Base-by-base conservation (phyloP, 2,797 vertebrate genomes). In the Halcyon smyrnensis region DNA sequence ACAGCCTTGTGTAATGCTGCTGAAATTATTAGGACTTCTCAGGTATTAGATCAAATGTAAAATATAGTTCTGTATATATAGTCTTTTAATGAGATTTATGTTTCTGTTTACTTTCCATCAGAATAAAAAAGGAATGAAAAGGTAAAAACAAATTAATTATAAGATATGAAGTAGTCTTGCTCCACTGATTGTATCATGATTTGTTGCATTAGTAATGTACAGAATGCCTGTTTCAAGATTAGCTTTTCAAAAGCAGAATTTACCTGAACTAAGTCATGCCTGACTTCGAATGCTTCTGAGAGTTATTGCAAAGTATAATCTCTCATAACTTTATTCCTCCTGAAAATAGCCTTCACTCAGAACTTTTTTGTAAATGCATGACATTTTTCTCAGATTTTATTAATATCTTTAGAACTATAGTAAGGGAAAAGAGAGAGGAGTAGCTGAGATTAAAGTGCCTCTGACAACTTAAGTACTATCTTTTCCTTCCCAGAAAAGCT, bases 41-140 rank as follows among this genome's bases (percentile, higher is more conserved):
- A 28, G 16, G 3, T 60, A 32, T 34, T 63, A 84, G 32, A 79
- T 54, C 4, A 84, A 79, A 85, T 45, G 5, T 37, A 79, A 95
- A 83, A 60, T 62, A 28, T 4, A 62, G 6, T 68, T 89, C 45
- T 51, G 10, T 51, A 27, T 51, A 89, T 54, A 45, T 16, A 84
- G 51, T 71, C 32, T 79, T 15, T 90, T 91, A 85, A 45, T 45
- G 11, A 78, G 57, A 74, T 95, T 73, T 54, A 28, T 88, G 56
- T 78, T 84, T 84, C 82, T 94, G 28, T 92, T 97, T 95, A 91
- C 17, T 93, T 97, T 95, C 73, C n/a, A 37, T 57, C 23, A 39
- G 53, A 89, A 86, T 87, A 67, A 80, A 93, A 93, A 95, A 84
- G 18, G 9, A 96, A 80, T 69, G 12, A 76, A 79, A 70, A 60